These are phyloP conservation scores for Heteromurus nitidus DNA, from an alignment of 2,888 invertebrate species.

Conservation along the genomic window DNA sequence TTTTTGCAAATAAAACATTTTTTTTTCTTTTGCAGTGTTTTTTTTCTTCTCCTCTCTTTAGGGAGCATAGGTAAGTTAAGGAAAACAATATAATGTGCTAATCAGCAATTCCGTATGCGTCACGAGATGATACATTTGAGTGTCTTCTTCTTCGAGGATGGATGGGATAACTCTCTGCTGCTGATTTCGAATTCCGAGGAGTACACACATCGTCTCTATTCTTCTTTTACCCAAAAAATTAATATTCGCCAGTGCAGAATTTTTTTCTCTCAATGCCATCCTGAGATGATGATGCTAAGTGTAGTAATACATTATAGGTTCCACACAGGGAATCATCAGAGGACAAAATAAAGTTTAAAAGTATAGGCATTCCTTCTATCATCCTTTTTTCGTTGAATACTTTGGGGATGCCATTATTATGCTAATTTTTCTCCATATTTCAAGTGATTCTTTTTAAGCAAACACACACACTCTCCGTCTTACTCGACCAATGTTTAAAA, in stretches of 20 bases:
- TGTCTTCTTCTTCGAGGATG: too few relatives aligned
- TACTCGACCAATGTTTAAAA: constrained; percentile 16
- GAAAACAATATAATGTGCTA: too few relatives aligned
- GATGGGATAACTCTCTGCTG: too few relatives aligned
- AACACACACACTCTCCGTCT: constrained; percentile 41
- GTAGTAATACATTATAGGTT: constrained; percentile 18
- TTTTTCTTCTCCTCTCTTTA: too few relatives aligned
- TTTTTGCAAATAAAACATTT: too few relatives aligned
- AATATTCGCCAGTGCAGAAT: constrained; percentile 21
- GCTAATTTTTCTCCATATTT: constrained; percentile 71
- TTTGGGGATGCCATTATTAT: constrained; percentile 71
- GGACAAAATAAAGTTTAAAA: constrained; percentile 18
- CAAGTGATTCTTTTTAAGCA: constrained; percentile 61
- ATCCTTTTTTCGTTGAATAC: constrained; percentile 16
- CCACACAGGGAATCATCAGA: constrained; percentile 1
- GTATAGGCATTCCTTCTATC: neutral
- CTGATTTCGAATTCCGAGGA: constrained; percentile 57
- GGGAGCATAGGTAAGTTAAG: too few relatives aligned
- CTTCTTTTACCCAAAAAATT: neutral
- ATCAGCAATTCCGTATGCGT: too few relatives aligned
- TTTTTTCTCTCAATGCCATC: constrained; percentile 2
- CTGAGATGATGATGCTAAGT: neutral
- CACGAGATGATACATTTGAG: too few relatives aligned
- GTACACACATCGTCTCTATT: neutral
- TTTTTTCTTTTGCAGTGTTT: too few relatives aligned